Conservation (phyloP, 2,888 invertebrate genomes). For the Falcaria lacertinaria region DNA sequence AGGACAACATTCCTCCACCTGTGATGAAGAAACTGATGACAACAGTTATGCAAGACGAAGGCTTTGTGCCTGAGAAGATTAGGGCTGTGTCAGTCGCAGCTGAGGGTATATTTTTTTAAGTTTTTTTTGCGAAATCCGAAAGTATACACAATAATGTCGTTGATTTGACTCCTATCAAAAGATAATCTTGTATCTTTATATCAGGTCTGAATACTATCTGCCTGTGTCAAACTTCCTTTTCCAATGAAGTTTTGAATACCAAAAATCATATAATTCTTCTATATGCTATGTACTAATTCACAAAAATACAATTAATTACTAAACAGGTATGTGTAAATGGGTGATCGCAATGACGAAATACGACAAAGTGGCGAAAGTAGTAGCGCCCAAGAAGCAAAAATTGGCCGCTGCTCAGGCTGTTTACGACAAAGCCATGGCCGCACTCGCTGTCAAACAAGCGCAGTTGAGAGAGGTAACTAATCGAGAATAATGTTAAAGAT, state of each 20-base stretch:
- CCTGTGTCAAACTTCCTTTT: no score
- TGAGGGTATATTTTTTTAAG: constrained; percentile 80
- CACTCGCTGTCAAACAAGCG: constrained; percentile 87
- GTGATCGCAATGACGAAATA: constrained; percentile 97
- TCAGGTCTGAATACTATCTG: no score
- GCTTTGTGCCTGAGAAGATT: constrained; percentile 95
- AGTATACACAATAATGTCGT: no score
- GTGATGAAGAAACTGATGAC: constrained; percentile 91
- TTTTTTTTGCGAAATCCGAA: no score
- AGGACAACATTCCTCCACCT: constrained; percentile 92
- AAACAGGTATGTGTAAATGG: constrained; percentile 91
- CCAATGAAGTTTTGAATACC: no score
- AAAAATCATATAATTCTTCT: no score
- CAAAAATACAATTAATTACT: not conserved
- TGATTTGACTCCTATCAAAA: no score
- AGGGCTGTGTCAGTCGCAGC: constrained; percentile 92
- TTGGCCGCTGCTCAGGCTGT: constrained; percentile 91
- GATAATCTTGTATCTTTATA: no score
- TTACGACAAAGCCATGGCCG: constrained; percentile 86
- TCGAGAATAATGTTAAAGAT: no score
- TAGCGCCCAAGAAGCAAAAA: constrained; percentile 96
- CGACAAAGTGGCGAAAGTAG: constrained; percentile 93
- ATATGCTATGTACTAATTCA: no score
- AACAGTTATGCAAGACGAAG: constrained; percentile 89
- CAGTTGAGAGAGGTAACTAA: constrained; percentile 82